Percentiles rank a stretch among this genome's conserved stretches.
phyloP scores from a whole-genome alignment of 2,888 invertebrate genomes.

The Himalopsyche kuldschensis region DNA sequence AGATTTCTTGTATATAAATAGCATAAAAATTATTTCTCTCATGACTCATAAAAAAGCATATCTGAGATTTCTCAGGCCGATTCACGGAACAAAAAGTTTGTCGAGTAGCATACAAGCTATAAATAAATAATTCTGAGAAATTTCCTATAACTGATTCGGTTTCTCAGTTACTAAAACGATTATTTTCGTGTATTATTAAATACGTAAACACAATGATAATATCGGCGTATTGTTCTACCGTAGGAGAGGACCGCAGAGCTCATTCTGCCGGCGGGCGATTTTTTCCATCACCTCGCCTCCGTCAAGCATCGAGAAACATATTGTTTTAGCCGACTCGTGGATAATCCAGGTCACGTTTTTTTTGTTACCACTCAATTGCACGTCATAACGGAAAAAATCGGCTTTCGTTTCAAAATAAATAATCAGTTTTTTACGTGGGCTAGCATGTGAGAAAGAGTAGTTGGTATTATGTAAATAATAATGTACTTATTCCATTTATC shows the following conservation, averaged over 20 bases:
- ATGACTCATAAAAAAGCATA: not conserved
- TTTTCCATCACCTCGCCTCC: not conserved
- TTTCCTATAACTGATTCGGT: not conserved
- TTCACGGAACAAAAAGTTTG: not conserved
- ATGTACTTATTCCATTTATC: not conserved
- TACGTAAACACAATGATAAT: not conserved
- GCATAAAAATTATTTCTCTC: not conserved
- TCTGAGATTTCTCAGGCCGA: not conserved
- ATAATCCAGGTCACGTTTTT: conserved; percentile 24
- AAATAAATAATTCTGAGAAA: not conserved
- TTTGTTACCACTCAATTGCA: conserved; percentile 2
- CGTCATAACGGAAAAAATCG: not conserved
- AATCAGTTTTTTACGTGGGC: not conserved
- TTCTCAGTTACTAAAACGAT: not conserved
- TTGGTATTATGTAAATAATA: not conserved
- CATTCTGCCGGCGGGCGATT: not conserved
- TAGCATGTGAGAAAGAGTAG: not conserved
- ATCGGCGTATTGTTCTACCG: not conserved
- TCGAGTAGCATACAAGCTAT: not conserved
- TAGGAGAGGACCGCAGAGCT: not conserved
- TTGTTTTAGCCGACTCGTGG: conserved; percentile 18
- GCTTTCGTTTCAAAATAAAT: conserved; percentile 1
- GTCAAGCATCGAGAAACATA: not conserved
- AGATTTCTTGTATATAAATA: not conserved
- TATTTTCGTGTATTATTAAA: not conserved